Evolutionary conservation across 2,888 invertebrate genomes (phyloP), one percentile per base, ranked within the genome.

Genomic region (Troglohyphantes excavatus): DNA sequence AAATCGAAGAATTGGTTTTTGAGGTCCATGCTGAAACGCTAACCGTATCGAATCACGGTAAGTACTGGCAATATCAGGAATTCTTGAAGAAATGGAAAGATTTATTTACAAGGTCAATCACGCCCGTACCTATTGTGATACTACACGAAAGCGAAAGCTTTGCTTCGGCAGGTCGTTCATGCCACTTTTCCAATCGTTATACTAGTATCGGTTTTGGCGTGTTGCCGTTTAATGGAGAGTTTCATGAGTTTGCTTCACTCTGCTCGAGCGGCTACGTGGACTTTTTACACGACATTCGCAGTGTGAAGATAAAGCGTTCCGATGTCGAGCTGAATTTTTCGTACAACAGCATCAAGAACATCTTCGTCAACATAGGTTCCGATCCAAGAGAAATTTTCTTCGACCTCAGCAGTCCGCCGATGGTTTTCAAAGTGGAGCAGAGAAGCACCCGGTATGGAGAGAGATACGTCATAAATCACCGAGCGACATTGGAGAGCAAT

Each of bases 211-310:
- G 43, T 2, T 82, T 88, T 67, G 88, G 88, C 13, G n/a, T 61
- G 9, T 43, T 88, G 29, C 82, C 88, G 0, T 68, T 76, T 29
- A 76, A 76, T 70, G 88, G 68, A 2, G n/a, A 53, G 23, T 88
- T 76, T 76, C 27, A 82, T 68, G 19, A 75, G 11, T 81, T 63
- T 26, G 33, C 33, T 3, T 3, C 7, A 6, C 26, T 59, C 6
- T 11, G 9, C 1, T 33, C 17, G 9, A 0, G 2, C 2, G 1
- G 3, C n/a, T 26, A 11, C 7, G 21, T 63, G 0, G 29, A 78
- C 29, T 90, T 90, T 75, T 75, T 46, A 13, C 85, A 90, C 61
- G 90, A 90, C 46, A 81, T 27, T 68, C 33, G 85, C 11, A 39
- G 19, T 19, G 39, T 85, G 17, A 33, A 27, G 17, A 81, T 90